These are phyloP conservation scores for Brachirus orientalis DNA, from an alignment of 2,113 vertebrate species.

Conservation along the genomic window DNA sequence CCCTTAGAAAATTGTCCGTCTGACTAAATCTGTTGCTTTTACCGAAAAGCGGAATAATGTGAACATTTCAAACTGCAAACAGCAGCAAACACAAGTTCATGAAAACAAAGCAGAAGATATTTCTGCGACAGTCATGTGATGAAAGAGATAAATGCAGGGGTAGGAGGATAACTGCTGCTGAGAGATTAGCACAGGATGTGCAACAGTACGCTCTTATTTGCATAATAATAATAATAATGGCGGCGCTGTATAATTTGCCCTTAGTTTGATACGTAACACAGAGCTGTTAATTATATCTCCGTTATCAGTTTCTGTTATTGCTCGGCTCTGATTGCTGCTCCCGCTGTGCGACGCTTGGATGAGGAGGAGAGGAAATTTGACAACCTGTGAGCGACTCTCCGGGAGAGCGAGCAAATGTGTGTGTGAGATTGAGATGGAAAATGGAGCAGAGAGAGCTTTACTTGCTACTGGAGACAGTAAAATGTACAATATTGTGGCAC, in stretches of 20 bases:
- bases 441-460: background rate
- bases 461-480: no score
- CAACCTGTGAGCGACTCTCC: slow-evolving; percentile 53
- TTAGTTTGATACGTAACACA: slow-evolving; percentile 56
- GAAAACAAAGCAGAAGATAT: background rate
- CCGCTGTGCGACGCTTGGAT: slow-evolving; percentile 30
- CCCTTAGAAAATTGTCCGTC: no score
- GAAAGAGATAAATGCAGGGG: slow-evolving; percentile 12
- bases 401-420: slow-evolving; percentile 15
- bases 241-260: slow-evolving; percentile 35
- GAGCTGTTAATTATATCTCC: slow-evolving; percentile 59
- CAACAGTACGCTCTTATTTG: slow-evolving; percentile 23
- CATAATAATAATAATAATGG: slow-evolving; percentile 37
- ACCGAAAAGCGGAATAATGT: no score
- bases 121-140: background rate
- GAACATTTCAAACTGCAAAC: background rate
- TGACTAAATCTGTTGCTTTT: no score
- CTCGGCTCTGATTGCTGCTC: slow-evolving; percentile 51
- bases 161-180: slow-evolving; percentile 2
- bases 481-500: no score
- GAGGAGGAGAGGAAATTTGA: slow-evolving; percentile 48
- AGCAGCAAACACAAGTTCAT: background rate
- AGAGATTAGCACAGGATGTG: slow-evolving; percentile 36
- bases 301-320: slow-evolving; percentile 46
- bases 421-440: background rate